Evolutionary conservation across 2,113 vertebrate species (phyloP), one percentile per base, ranked within the genome.

Genomic region (Syngnathus floridae): DNA sequence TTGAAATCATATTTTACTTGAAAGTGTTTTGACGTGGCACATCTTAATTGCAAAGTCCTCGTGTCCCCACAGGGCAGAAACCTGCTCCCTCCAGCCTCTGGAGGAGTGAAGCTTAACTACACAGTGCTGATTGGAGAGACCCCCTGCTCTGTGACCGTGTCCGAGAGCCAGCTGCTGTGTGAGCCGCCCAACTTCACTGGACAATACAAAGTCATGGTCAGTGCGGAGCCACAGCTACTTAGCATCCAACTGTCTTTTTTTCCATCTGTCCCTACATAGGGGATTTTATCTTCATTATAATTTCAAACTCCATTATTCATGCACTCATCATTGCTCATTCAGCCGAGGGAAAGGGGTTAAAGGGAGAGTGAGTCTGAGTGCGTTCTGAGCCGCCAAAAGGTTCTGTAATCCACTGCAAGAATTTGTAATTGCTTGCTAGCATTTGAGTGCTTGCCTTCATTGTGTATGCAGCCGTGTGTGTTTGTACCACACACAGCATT

Each of bases 91-190:
- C 93, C 93, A 0, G 92, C 94, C 7, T 82, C 95, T 0, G 95
- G 95, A 71, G 97, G 96, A 60, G 94, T 92, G 48, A 98, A 95
- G 85, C 92, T 99, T 62, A 99, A 99, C 92, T 99, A 99, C 91
- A 95, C 95, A 0, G 95, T 99, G 71, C 87, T 99, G 82, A 91
- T 99, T 0, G 97, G 97, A 41, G 96, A 98, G 60, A 98, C 93
- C 0, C 93, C 94, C 4, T 99, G 97, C 6, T 88, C 95, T 0
- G 93, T 99, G 84, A 99, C 97, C 0, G 92, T 98, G 76, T 99
- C 97, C 0, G 97, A 99, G 89, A 98, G 93, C 0, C 97, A 99
- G 81, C 92, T 99, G 77, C 93, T 99, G 26, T 99, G 97, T 0
- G 97, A 99, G 76, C 95, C 95, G 0, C 97, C 97, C 9, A 94